A percentile compares a stretch with the other conserved stretches of the same genome.
These are phyloP conservation scores for Tachyglossus aculeatus DNA, from an alignment of 2,797 vertebrate genomes.

Conservation along the genomic window DNA sequence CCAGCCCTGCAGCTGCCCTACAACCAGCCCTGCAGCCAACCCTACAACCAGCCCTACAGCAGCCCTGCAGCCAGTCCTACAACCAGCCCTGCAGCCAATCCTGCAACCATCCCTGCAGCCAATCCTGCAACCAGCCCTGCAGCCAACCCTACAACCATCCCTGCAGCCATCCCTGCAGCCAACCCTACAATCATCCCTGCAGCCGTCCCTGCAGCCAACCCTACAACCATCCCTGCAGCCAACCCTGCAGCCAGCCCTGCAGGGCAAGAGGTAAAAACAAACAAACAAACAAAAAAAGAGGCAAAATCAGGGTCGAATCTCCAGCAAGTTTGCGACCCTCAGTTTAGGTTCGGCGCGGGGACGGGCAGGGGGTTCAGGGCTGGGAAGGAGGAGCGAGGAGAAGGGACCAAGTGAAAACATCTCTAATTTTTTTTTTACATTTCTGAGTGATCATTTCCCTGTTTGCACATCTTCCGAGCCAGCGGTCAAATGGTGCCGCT, in stretches of 20 bases:
- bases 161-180: neutral
- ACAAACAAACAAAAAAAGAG: neutral
- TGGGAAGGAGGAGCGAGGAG: neutral
- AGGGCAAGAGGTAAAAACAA: constrained; percentile 7
- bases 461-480: neutral
- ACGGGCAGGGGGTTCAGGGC: neutral
- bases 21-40: neutral
- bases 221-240: neutral
- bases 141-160: no score
- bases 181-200: neutral
- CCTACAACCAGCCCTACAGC: neutral
- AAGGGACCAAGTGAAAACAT: neutral
- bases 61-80: neutral
- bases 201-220: neutral
- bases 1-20: neutral
- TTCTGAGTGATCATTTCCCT: no score
- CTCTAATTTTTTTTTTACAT: no score
- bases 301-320: neutral
- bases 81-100: neutral
- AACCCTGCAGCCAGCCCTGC: neutral
- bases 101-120: neutral
- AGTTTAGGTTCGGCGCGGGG: neutral
- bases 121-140: no score
- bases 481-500: neutral
- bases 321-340: constrained; percentile 36